phyloP scores from a whole-genome alignment of 1,140 invertebrate species.

The Leucophenga varia region DNA sequence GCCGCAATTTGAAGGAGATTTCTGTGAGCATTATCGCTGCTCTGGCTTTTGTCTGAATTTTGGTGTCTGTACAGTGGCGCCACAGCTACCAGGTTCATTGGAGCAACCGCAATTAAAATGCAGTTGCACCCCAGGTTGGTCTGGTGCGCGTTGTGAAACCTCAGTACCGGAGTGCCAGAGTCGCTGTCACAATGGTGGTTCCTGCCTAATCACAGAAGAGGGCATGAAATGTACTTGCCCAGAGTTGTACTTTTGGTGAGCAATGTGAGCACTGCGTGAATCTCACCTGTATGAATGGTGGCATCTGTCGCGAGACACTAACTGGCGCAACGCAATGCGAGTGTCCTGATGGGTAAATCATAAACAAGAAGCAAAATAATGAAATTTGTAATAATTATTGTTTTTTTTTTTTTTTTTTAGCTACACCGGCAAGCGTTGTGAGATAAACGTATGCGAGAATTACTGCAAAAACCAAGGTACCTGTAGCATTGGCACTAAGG shows the following conservation, averaged over 20 bases:
- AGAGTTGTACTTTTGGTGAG: constrained; percentile 38
- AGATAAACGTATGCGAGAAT: constrained; percentile 56
- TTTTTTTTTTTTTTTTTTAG: constrained; percentile 3
- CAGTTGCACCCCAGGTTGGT: constrained; percentile 66
- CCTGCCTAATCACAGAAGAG: constrained; percentile 39
- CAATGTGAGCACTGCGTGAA: constrained; percentile 54
- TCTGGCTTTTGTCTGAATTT: constrained; percentile 66
- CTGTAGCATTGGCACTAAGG: constrained; percentile 56
- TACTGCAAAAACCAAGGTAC: constrained; percentile 61
- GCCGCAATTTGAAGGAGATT: constrained; percentile 62
- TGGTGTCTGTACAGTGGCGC: constrained; percentile 61
- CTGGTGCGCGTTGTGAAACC: constrained; percentile 67
- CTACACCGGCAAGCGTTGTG: constrained; percentile 45
- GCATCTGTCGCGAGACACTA: constrained; percentile 48
- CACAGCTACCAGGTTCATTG: constrained; percentile 31
- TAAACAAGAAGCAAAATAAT: background rate
- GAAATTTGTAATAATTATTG: background rate
- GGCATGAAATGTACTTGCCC: constrained; percentile 52
- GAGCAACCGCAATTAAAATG: constrained; percentile 58
- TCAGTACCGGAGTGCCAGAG: constrained; percentile 59
- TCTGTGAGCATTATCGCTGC: constrained; percentile 67
- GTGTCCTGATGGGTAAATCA: constrained; percentile 56
- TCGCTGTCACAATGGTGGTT: constrained; percentile 51
- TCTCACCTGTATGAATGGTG: constrained; percentile 50
- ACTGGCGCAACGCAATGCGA: constrained; percentile 59